These are phyloP conservation scores for Tautogolabrus adspersus DNA, from an alignment of 2,113 vertebrate species.

Conservation along the genomic window DNA sequence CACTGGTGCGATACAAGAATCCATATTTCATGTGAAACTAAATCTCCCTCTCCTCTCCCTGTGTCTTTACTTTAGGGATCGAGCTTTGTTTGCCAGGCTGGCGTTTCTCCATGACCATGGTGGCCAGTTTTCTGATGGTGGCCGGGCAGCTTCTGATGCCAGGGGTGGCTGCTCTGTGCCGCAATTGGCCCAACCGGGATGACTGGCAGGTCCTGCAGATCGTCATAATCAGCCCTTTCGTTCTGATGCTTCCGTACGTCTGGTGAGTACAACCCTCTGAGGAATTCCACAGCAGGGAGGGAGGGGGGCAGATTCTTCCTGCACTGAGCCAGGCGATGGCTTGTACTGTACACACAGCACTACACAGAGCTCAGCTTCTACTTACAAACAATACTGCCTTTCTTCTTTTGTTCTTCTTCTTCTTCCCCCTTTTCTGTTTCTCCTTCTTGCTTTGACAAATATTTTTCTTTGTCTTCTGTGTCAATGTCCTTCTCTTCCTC, in stretches of 20 bases:
- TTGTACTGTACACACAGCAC: constrained; percentile 67
- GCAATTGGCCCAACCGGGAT: constrained; percentile 77
- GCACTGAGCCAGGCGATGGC: constrained; percentile 70
- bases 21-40: constrained; percentile 10
- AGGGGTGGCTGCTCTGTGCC: constrained; percentile 91
- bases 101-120: constrained; percentile 98
- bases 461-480: constrained; percentile 19
- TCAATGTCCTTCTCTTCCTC: neutral
- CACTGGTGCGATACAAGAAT: neutral
- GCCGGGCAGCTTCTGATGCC: constrained; percentile 96
- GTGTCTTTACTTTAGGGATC: constrained; percentile 85
- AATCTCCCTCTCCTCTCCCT: constrained; percentile 7
- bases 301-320: constrained; percentile 23
- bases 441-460: constrained; percentile 38
- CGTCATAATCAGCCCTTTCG: constrained; percentile 95
- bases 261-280: constrained; percentile 87
- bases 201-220: constrained; percentile 98
- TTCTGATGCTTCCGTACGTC: constrained; percentile 94
- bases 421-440: constrained; percentile 29
- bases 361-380: constrained; percentile 37
- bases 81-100: constrained; percentile 94
- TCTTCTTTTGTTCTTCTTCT: constrained; percentile 59
- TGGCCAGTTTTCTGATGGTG: constrained; percentile 94
- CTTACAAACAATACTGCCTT: constrained; percentile 68
- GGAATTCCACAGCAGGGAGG: constrained; percentile 40